Evolutionary conservation across 2,888 invertebrate species (phyloP).

Genomic region (Linyphia triangularis): DNA sequence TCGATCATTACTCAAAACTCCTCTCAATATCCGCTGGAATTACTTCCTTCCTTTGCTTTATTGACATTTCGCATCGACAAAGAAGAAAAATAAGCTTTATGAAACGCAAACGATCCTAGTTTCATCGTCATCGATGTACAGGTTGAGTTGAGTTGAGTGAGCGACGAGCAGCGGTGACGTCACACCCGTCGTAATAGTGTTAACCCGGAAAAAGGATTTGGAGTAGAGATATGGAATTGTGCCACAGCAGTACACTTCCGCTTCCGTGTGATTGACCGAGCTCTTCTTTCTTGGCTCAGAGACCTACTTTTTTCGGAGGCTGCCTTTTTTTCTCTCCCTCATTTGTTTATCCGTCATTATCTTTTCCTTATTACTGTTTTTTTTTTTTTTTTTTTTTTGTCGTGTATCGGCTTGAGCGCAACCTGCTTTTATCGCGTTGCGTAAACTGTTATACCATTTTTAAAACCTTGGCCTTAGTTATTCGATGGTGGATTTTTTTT

Average conservation of each 20-base stretch:
- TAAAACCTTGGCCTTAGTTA: constrained; percentile 60
- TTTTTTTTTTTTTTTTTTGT: constrained; percentile 47
- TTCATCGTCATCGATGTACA: constrained; percentile 35
- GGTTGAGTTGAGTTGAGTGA: constrained; percentile 40
- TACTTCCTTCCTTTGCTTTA: neutral
- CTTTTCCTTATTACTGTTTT: constrained; percentile 69
- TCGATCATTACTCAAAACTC: neutral
- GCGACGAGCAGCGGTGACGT: constrained; percentile 52
- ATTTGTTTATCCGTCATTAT: constrained; percentile 26
- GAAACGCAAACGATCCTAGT: constrained; percentile 6
- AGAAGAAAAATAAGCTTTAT: neutral
- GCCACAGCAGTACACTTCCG: constrained; percentile 71
- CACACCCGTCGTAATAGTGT: constrained; percentile 68
- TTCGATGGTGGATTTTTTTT: constrained; percentile 5
- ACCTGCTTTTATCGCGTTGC: constrained; percentile 51
- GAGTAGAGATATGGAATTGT: constrained; percentile 74
- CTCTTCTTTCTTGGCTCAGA: constrained; percentile 72
- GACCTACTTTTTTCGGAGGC: constrained; percentile 64
- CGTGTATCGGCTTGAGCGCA: constrained; percentile 32
- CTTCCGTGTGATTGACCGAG: constrained; percentile 75
- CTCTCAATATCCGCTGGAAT: neutral
- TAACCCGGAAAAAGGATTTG: constrained; percentile 74
- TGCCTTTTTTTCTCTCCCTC: neutral
- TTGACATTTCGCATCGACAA: neutral
- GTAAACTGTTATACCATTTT: constrained; percentile 27